Conservation (phyloP, 2,888 invertebrate species). For the Shargacucullia verbasci region DNA sequence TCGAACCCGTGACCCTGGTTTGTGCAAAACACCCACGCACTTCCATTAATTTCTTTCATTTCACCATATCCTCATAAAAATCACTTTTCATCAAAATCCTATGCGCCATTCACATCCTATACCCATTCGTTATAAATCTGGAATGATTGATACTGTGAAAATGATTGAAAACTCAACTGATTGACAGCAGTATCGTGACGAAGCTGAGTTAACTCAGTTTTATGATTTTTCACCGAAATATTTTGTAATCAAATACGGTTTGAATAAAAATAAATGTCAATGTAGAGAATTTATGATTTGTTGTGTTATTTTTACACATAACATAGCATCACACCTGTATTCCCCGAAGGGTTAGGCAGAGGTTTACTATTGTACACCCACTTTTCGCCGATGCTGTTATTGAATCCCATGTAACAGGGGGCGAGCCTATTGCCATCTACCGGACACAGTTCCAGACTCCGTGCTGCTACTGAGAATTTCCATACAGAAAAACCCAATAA, state of each 20-base stretch:
- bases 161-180: slow-evolving; percentile 52
- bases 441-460: no score
- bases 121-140: slow-evolving; percentile 28
- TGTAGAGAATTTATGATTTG: not conserved
- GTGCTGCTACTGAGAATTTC: no score
- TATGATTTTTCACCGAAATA: slow-evolving; percentile 46
- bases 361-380: no score
- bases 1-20: no score
- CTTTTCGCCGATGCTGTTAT: no score
- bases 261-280: slow-evolving; percentile 15
- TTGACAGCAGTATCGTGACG: slow-evolving; percentile 53
- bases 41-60: slow-evolving; percentile 24
- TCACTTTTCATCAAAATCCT: slow-evolving; percentile 11
- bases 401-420: no score
- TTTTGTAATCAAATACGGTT: slow-evolving; percentile 21
- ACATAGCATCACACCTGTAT: no score
- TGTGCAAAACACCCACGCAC: slow-evolving; percentile 11
- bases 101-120: slow-evolving; percentile 4
- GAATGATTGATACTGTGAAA: slow-evolving; percentile 48
- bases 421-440: no score
- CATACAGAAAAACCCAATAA: no score
- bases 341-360: no score
- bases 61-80: slow-evolving; percentile 7
- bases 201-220: slow-evolving; percentile 41
- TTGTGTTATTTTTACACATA: not conserved